A percentile compares a stretch with the other conserved stretches of the same genome.
Evolutionary conservation across 2,888 invertebrate genomes (phyloP).

Genomic region (Hyppa rectilinea): DNA sequence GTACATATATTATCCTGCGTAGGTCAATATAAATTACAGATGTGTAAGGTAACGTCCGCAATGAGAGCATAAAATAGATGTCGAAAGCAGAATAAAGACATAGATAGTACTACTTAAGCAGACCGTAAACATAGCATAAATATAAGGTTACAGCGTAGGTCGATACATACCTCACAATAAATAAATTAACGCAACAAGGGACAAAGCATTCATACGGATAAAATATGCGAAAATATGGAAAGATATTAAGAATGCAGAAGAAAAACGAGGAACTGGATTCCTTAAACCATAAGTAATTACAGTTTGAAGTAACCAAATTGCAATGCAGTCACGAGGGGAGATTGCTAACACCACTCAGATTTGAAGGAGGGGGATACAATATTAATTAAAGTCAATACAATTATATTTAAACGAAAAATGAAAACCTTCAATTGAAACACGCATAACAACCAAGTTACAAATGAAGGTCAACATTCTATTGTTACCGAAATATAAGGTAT

Average conservation of each 20-base stretch:
- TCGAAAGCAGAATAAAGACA: slow-evolving; percentile 48
- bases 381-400: slow-evolving; percentile 75
- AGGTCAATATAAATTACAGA: not conserved
- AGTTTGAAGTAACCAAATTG: slow-evolving; percentile 91
- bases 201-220: slow-evolving; percentile 69
- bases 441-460: slow-evolving; percentile 70
- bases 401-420: slow-evolving; percentile 72
- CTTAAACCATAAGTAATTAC: slow-evolving; percentile 90
- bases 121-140: slow-evolving; percentile 52
- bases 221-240: slow-evolving; percentile 61
- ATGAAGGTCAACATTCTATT: slow-evolving; percentile 80
- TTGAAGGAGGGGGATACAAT: slow-evolving; percentile 69
- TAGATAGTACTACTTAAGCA: slow-evolving; percentile 53
- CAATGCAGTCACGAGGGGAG: slow-evolving; percentile 91
- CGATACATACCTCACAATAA: slow-evolving; percentile 71
- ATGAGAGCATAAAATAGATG: slow-evolving; percentile 32
- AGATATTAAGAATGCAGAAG: slow-evolving; percentile 80
- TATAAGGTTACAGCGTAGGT: slow-evolving; percentile 49
- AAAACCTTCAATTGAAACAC: slow-evolving; percentile 82
- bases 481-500: slow-evolving; percentile 68
- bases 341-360: slow-evolving; percentile 87
- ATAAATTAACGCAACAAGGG: slow-evolving; percentile 67
- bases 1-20: not conserved
- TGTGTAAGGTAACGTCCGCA: slow-evolving; percentile 18
- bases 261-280: slow-evolving; percentile 89